phyloP scores from a whole-genome alignment of 2,797 vertebrate species.

The Argyrosomus regius region DNA sequence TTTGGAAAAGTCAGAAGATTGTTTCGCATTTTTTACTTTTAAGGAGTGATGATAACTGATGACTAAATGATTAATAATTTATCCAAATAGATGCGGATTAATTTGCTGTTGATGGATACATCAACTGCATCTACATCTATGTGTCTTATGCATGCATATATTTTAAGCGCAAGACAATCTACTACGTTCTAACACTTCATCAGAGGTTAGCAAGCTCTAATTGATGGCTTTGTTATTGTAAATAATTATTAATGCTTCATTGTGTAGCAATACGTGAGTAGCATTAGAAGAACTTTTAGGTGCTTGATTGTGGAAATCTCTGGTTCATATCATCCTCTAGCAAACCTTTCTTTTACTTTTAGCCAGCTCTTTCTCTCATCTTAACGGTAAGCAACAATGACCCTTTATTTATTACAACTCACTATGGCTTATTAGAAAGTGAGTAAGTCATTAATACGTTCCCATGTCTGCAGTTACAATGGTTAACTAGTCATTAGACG shows the following conservation, averaged over 20 bases:
- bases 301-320: not conserved
- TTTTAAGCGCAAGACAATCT: not conserved
- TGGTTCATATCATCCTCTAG: not conserved
- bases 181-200: not conserved
- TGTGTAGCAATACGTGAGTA: not conserved
- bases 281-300: not conserved
- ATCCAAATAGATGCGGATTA: not conserved
- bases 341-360: not conserved
- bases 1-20: not conserved
- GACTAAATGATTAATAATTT: not conserved
- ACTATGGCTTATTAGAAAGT: not conserved
- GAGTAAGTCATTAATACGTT: not conserved
- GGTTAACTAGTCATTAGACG: not conserved
- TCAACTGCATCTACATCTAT: too few species aligned
- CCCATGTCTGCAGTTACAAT: not conserved
- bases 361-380: not conserved
- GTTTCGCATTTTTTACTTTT: not conserved
- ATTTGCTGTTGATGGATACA: too few species aligned
- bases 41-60: not conserved
- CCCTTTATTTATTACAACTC: not conserved
- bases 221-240: not conserved
- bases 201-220: not conserved
- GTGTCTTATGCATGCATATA: not conserved
- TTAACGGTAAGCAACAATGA: not conserved
- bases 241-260: not conserved